phyloP scores from a whole-genome alignment of 1,140 invertebrate genomes.

The Lineus longissimus region DNA sequence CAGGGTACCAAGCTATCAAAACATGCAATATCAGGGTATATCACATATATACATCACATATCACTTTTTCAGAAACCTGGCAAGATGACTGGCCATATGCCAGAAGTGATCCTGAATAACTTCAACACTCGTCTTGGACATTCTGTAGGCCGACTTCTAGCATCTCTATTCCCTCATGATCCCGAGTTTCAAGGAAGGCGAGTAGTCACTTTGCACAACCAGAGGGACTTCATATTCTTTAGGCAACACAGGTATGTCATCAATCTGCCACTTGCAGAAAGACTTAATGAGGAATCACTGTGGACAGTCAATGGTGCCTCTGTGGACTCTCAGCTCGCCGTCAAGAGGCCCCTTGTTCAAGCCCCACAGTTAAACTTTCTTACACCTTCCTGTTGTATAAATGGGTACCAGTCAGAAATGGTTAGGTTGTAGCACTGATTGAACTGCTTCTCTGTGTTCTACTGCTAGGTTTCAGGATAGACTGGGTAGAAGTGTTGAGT shows the following conservation, averaged over 20 bases:
- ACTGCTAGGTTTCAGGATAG: too few relatives aligned
- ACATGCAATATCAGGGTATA: too few relatives aligned
- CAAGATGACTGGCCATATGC: slow-evolving; percentile 72
- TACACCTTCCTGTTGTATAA: too few relatives aligned
- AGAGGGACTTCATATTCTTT: slow-evolving; percentile 98
- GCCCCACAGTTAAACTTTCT: too few relatives aligned
- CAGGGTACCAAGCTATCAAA: too few relatives aligned
- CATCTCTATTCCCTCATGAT: slow-evolving; percentile 93
- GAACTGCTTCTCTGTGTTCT: too few relatives aligned
- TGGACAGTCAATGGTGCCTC: not conserved
- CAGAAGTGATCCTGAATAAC: slow-evolving; percentile 95
- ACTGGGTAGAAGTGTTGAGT: too few relatives aligned
- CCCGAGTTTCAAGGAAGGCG: slow-evolving; percentile 89
- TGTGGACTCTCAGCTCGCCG: too few relatives aligned
- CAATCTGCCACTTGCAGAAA: not conserved
- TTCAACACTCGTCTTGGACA: slow-evolving; percentile 91
- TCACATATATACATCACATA: not conserved
- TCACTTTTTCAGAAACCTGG: slow-evolving; percentile 39
- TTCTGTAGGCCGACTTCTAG: slow-evolving; percentile 85
- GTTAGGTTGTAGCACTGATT: too few relatives aligned
- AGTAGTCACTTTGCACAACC: slow-evolving; percentile 97
- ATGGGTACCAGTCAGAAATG: too few relatives aligned
- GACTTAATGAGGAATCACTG: not conserved
- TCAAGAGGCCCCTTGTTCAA: too few relatives aligned
- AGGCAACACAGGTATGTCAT: slow-evolving; percentile 82